Base-by-base conservation (phyloP, 1,140 invertebrate species). In the Polypedilum pembai region DNA sequence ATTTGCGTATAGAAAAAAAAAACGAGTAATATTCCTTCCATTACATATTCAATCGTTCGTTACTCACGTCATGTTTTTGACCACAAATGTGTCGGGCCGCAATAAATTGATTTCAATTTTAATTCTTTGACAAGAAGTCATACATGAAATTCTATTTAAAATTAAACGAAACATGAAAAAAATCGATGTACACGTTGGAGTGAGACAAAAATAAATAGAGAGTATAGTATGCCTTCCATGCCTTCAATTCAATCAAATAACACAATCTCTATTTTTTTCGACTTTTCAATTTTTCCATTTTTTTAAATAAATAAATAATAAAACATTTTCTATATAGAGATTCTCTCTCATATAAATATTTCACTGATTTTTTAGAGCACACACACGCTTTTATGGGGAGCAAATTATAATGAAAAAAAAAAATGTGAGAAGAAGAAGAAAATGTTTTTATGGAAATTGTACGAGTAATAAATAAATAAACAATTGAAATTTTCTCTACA, bases 251-350 rank as follows among this genome's bases (percentile, higher is more conserved):
- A 69, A 69, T 69, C 65, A 18, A 69, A 18, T 21, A 69, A 20
- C 15, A 20, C 65, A 21, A 56, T n/a, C n/a, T 56, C 45, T 56
- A 56, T 33, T 33, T 33, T 33, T 33, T 33, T 56, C 45, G 45
- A n/a, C 45, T 56, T 56, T 56, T 56, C 45, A 56, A 15, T 15
- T 45, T 45, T 69, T 69, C 20, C 17, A 69, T 69, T 69, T 69
- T 69, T 69, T 69, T 69, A 69, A 69, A 69, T 69, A 69, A 69
- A 69, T 69, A 69, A 69, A 69, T 69, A 69, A 18, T 69, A 20
- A 69, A 69, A 69, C 20, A 69, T 20, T 20, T 69, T 69, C 65
- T 20, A 69, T 56, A 56, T 56, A 69, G 18, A 21, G 10, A 56
- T 56, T 56, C n/a, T 56, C 45, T 56, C 45, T 17, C 45, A 15